phyloP scores from a whole-genome alignment of 2,888 invertebrate genomes.

The Oscheius sp. region DNA sequence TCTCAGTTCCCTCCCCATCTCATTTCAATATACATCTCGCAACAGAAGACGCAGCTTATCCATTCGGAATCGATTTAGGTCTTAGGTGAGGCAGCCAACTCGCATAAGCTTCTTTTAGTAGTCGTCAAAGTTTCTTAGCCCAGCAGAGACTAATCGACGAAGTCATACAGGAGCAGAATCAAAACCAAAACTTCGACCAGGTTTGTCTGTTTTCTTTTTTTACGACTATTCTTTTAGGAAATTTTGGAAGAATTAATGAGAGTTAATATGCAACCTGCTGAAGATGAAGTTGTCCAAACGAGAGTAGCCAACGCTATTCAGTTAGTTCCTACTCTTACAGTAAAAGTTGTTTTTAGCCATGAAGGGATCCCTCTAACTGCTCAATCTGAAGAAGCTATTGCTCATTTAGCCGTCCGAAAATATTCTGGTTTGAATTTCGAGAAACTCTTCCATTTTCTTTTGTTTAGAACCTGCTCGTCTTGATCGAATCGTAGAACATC shows the following conservation, averaged over 20 bases:
- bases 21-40: neutral
- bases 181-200: constrained; percentile 1
- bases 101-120: too few relatives aligned
- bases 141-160: constrained; percentile 16
- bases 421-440: neutral
- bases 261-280: constrained; percentile 1
- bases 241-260: constrained; percentile 13
- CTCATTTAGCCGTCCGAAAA: constrained; percentile 16
- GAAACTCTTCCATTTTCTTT: neutral
- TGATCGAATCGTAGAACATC: constrained; percentile 2
- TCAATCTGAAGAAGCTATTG: constrained; percentile 16
- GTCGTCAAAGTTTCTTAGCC: constrained; percentile 4
- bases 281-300: neutral
- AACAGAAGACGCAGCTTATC: neutral
- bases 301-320: constrained; percentile 9
- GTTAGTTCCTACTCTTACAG: neutral
- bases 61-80: neutral
- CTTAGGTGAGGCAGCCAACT: neutral
- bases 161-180: constrained; percentile 25
- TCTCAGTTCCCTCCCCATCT: too few relatives aligned
- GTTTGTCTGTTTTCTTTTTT: neutral
- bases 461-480: neutral
- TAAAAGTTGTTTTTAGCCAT: neutral
- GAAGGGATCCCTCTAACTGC: constrained; percentile 10
- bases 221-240: neutral